Base-by-base conservation (phyloP, 1,140 invertebrate genomes). In the Thalassaphorura encarpata region DNA sequence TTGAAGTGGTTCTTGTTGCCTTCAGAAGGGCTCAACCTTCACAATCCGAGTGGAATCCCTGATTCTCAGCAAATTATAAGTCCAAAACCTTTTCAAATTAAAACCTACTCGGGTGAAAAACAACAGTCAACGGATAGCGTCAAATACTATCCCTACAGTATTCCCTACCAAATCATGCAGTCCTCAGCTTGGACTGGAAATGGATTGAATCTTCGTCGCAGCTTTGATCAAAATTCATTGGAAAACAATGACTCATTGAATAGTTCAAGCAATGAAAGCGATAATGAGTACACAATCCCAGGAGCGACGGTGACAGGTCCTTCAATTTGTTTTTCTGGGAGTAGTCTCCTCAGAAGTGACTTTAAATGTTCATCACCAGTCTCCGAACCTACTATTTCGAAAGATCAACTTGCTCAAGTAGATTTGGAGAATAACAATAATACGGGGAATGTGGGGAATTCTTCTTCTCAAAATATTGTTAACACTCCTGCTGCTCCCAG, bases 1-100 rank as follows among this genome's bases (percentile, higher is more conserved):
- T 71, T 91, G 15, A 73, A 87, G 51, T 93, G 89, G 89, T 93
- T 91, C 69, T 82, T 92, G 76, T 70, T 92, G 4, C 75, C 76
- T 3, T 74, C 72, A 59, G 76, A 78, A 68, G 75, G 73, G 1
- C 62, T 67, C 27, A 52, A 62, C 15, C 66, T 69, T 58, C 60
- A 75, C 16, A 39, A 56, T 42, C 6, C 48, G 47, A 24, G 36
- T 33, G 21, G 19, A 16, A 19, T 4, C 28, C 5, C 16, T 21
- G 19, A 23, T 19, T 16, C 31, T 23, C n/a, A 15, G 41, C 18
- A 49, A 13, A 47, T 41, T 42, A 27, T 49, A 29, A 45, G 48
- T 48, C 49, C 54, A 24, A 39, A 53, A 39, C 61, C 62, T 5
- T 64, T 64, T 40, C 21, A 19, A 23, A 56, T 64, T 11, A 60